Percentiles rank a stretch among this genome's conserved stretches.
These are phyloP conservation scores for Ormyrus pomaceus DNA, from an alignment of 2,888 invertebrate species.

Conservation along the genomic window DNA sequence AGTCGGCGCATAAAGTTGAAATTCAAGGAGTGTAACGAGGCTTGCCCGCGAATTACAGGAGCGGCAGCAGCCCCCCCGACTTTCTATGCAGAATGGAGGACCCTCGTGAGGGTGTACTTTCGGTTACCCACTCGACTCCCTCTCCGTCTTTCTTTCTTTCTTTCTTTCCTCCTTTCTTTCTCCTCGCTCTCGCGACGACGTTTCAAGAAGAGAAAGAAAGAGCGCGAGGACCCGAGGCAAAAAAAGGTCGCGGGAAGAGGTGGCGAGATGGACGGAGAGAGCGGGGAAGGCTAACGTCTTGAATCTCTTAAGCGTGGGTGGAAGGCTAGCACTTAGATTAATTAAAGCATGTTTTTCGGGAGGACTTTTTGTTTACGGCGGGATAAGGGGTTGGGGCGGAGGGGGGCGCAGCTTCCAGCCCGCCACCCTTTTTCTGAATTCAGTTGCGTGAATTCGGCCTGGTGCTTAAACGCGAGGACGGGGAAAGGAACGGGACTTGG, in stretches of 20 bases:
- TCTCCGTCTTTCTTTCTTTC: not conserved
- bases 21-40: constrained; percentile 49
- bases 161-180: not conserved
- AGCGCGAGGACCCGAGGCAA: not conserved
- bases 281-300: constrained; percentile 1
- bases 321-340: constrained; percentile 33
- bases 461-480: not conserved
- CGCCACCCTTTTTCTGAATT: not conserved
- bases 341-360: constrained; percentile 47
- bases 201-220: not conserved
- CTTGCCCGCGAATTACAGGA: constrained; percentile 46
- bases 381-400: not conserved
- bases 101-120: constrained; percentile 42
- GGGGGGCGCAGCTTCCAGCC: not conserved
- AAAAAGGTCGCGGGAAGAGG: constrained; percentile 4
- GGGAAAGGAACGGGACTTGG: not conserved
- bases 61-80: constrained; percentile 1
- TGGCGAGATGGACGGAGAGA: not conserved
- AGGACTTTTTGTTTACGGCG: constrained; percentile 29
- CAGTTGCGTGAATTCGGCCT: not conserved
- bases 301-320: constrained; percentile 1
- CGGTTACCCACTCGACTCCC: constrained; percentile 34
- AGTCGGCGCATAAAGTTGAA: constrained; percentile 19
- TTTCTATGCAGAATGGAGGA: constrained; percentile 45
- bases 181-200: not conserved